A percentile compares a stretch with the other conserved stretches of the same genome.
These are phyloP conservation scores for Calcarius lapponicus DNA, from an alignment of 2,797 vertebrate species.

Conservation along the genomic window DNA sequence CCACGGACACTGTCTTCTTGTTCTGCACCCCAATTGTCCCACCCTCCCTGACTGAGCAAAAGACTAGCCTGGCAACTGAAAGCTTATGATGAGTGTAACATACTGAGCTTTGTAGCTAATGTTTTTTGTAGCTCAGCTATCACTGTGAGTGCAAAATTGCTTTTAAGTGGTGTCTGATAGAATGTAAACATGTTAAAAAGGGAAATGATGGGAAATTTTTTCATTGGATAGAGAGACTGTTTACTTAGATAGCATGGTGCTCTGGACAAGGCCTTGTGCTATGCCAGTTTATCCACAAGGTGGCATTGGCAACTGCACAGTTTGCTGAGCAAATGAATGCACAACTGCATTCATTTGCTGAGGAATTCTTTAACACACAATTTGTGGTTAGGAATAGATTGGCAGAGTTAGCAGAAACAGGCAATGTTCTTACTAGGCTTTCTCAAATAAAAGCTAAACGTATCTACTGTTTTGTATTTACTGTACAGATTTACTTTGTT, in stretches of 20 bases:
- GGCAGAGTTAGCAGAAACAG: not conserved
- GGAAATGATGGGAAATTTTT: not conserved
- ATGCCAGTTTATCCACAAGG: conserved; percentile 36
- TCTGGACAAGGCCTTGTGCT: not conserved
- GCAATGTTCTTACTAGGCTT: not conserved
- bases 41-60: not conserved
- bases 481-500: not conserved
- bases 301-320: conserved; percentile 37
- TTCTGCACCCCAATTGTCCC: not conserved
- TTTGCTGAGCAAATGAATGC: not conserved
- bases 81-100: not conserved
- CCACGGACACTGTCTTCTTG: fast-evolving
- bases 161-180: not conserved
- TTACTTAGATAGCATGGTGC: not conserved
- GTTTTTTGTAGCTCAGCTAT: not conserved
- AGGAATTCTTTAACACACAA: not conserved
- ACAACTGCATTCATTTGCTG: not conserved
- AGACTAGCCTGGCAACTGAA: not conserved
- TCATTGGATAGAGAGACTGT: not conserved
- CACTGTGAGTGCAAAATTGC: not conserved
- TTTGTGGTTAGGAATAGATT: not conserved
- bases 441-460: not conserved
- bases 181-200: not conserved
- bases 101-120: not conserved
- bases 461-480: not conserved